phyloP scores from a whole-genome alignment of 2,888 invertebrate species.

The Dynastes tityus region DNA sequence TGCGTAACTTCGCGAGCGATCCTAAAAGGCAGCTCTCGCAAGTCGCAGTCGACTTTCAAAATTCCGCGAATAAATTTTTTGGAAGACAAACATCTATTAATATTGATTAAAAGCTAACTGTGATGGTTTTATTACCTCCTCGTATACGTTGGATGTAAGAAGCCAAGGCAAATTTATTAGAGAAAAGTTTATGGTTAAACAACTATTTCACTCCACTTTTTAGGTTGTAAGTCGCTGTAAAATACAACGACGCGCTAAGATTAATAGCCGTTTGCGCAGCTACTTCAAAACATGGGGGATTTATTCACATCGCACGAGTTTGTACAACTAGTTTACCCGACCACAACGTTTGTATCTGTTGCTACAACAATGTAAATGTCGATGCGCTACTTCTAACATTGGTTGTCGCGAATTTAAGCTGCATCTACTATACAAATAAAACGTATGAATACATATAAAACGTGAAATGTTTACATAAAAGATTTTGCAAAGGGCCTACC shows the following conservation, averaged over 20 bases:
- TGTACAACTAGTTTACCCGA: too few relatives aligned
- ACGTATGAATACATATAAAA: too few relatives aligned
- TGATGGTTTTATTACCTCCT: conserved; percentile 24
- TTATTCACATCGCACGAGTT: conserved; percentile 4
- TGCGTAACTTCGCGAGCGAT: conserved; percentile 18
- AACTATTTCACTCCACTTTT: conserved; percentile 11
- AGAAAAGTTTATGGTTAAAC: conserved; percentile 17
- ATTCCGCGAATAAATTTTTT: conserved; percentile 16
- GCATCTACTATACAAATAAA: too few relatives aligned
- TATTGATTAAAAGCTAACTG: conserved; percentile 23
- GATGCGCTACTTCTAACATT: not conserved
- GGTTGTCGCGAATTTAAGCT: too few relatives aligned
- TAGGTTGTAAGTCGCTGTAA: not conserved
- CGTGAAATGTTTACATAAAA: too few relatives aligned
- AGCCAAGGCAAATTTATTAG: not conserved
- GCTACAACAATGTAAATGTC: not conserved
- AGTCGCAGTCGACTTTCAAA: not conserved
- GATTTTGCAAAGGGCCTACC: too few relatives aligned
- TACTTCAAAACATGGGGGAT: not conserved
- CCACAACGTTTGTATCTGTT: not conserved
- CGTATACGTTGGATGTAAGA: not conserved
- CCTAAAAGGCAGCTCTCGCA: not conserved
- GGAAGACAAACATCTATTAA: conserved; percentile 31
- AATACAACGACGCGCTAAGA: not conserved
- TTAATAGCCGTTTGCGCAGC: not conserved